Base-by-base conservation (phyloP, 2,797 vertebrate species). In the Danio choprae region DNA sequence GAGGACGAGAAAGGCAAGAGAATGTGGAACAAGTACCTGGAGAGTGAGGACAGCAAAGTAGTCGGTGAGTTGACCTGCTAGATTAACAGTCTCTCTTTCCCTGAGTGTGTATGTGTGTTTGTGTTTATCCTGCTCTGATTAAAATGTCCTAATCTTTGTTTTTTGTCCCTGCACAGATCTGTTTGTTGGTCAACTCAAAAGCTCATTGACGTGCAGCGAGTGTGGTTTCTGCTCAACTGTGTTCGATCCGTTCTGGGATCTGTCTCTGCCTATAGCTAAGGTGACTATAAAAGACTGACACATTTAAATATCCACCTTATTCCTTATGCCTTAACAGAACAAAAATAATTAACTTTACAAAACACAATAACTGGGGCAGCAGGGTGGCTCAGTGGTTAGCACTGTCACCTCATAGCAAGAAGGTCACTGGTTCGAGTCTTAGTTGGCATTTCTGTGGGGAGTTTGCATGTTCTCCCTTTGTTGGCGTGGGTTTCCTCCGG, bases 191-290 rank as follows among this genome's bases (percentile, higher is more conserved):
- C 97, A 99, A 91, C 91, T 99, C 81, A 99, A 96, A 90, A 99
- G 98, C 86, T 97, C 96, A 0, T 90, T 99, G 89, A 98, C 96
- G 0, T 99, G 98, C 89, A 95, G 92, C 0, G 93, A 94, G 65
- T 99, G 98, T 0, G 95, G 96, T 44, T 96, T 96, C 90, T 94
- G 96, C 80, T 99, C 98, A 43, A 98, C 97, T 0, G 95, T 97
- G 84, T 98, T 98, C 0, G 97, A 99, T 60, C 98, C 97, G 0
- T 99, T 99, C 91, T 99, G 98, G 98, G 98, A 99, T 87, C 90
- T 99, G 22, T 99, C 98, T 0, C 86, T 99, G 81, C 97, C 97
- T 15, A 96, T 99, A 18, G 92, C 95, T 71, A 96, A 98, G 96
- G 97, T 80, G 3, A 63, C 40, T 38, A 70, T 41, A 8, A 16